Evolutionary conservation across 2,888 invertebrate species (phyloP), one percentile per base, ranked within the genome.

Genomic region (Rotaria socialis): DNA sequence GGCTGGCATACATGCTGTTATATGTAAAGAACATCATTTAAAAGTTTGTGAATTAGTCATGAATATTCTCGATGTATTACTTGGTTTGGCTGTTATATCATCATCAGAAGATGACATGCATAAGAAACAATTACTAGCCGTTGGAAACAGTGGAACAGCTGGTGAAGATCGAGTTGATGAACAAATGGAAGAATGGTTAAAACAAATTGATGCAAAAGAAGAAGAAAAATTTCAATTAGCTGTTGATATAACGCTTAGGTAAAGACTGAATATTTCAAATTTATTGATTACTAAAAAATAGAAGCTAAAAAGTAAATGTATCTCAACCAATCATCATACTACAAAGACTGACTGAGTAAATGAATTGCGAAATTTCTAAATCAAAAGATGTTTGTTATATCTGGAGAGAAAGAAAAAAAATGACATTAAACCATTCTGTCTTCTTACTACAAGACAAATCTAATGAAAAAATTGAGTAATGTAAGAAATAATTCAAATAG

Each of bases 31-130:
- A 67, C 85, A 86, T 67, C 85, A 58, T 58, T 58, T 85, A 27
- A 86, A 86, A 74, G 22, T 86, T 10, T 86, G 86, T 43, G 86
- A 86, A 58, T 56, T 86, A 41, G 80, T 85, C 14, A 84, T 86
- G 58, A 86, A 86, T 50, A 86, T 86, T 50, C 55, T 86, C 6
- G 86, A 86, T 47, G 85, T 85, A 80, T 67, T 86, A 52, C 55
- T 86, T 56, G 50, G 80, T 24, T 85, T 86, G n/a, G 86, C 85
- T 35, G 75, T 86, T 56, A 56, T 86, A 58, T 75, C 86, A 50
- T 84, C 80, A 84, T 47, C 80, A 8, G 80, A 80, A n/a, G 80
- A 80, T 80, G 80, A 80, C 47, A n/a, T 47, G 11, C 47, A 80
- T 47, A 80, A 80, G 47, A 43, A 47, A 80, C 24, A 80, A 80